Evolutionary conservation across 2,113 vertebrate species (phyloP), one percentile per base, ranked within the genome.

Genomic region (Oostethus manadensis): DNA sequence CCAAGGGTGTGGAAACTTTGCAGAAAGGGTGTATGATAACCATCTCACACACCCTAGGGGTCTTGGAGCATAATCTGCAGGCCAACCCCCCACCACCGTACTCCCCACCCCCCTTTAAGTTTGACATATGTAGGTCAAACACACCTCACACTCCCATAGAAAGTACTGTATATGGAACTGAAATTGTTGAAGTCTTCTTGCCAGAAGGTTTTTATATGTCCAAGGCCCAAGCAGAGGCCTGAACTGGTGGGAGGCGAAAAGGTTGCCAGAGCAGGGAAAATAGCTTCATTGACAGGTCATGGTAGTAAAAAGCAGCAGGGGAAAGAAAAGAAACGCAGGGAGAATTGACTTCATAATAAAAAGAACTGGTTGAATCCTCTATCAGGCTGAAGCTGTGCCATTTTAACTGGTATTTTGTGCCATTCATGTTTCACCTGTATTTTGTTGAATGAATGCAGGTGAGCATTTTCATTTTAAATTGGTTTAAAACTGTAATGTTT

Each of bases 201-300:
- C 69, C 75, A 71, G 73, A 51, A 58, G 71, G 65, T 56, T 77
- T 76, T 83, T 78, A 77, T 77, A 80, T 80, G 55, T 68, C 51
- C 74, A 68, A 81, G 82, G 79, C 79, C 80, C 48, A 64, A 63
- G 66, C 55, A 71, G 51, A 73, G 66, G 84, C 79, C 76, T 79
- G 64, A 8, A 56, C 53, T 63, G 35, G 62, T 73, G 72, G 80
- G 73, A 81, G 79, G 77, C 78, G 76, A 80, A 74, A 74, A 64
- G 63, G 64, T 73, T 80, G 84, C 69, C 53, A 40, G 35, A 20
- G 69, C 79, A 83, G 73, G 62, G 67, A 62, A 80, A 40, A 80
- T 84, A 75, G 61, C 75, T 74, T 60, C 48, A 62, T 60, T 69
- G 72, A 56, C 70, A 20, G 50, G 73, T 85, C 64, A 79, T 79